These are phyloP conservation scores for Acholoe squamosa DNA, from an alignment of 2,888 invertebrate species.

Conservation along the genomic window DNA sequence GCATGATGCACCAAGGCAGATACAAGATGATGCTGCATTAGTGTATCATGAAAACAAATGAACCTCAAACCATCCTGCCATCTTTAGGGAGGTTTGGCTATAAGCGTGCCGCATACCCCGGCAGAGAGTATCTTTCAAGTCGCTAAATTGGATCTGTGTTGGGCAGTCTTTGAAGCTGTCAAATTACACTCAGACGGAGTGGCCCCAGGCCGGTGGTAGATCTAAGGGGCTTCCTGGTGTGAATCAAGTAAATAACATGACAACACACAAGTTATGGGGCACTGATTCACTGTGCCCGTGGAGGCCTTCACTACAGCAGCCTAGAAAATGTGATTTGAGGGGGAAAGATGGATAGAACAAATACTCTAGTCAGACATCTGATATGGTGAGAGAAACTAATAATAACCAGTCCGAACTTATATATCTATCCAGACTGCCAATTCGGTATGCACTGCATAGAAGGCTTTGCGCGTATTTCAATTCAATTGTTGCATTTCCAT, in stretches of 20 bases:
- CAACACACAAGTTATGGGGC: constrained; percentile 34
- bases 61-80: too few relatives aligned
- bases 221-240: constrained; percentile 45
- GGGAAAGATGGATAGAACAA: background rate
- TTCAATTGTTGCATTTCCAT: background rate
- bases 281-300: background rate
- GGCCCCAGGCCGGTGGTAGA: background rate
- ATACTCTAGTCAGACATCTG: constrained; percentile 1
- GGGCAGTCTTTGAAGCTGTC: constrained; percentile 51
- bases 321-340: background rate
- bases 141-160: constrained; percentile 36
- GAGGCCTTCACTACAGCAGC: background rate
- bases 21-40: too few relatives aligned
- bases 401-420: constrained; percentile 10
- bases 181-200: constrained; percentile 49
- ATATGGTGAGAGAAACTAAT: constrained; percentile 11
- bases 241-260: constrained; percentile 55
- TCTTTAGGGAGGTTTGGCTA: too few relatives aligned
- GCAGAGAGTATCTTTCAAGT: constrained; percentile 23
- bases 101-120: constrained; percentile 27
- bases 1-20: too few relatives aligned
- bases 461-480: background rate
- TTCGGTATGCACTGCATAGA: background rate
- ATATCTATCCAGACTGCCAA: background rate
- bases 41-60: too few relatives aligned